Conservation (phyloP, 2,797 vertebrate genomes). For the Phaenicophaeus curvirostris region DNA sequence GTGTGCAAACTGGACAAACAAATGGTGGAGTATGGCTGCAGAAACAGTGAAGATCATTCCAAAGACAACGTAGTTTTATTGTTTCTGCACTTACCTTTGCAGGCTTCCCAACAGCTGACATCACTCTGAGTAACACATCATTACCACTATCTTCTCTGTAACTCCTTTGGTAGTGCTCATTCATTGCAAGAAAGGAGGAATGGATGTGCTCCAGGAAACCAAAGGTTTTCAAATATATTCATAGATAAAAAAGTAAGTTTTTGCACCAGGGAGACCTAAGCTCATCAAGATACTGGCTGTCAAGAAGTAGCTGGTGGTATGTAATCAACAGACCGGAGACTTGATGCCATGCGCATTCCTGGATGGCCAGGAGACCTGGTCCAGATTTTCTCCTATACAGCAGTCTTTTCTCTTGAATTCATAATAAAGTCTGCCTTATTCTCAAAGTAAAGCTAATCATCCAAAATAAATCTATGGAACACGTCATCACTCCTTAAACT, state of each 20-base stretch:
- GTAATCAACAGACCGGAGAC: neutral
- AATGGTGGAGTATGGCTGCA: neutral
- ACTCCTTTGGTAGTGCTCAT: neutral
- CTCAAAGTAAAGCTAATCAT: neutral
- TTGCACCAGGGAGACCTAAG: neutral
- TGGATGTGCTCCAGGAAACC: neutral
- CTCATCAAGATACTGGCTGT: neutral
- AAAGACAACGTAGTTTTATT: neutral
- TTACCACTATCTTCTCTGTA: neutral
- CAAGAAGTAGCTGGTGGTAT: neutral
- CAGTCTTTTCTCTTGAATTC: neutral
- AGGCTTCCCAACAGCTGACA: neutral
- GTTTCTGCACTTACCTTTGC: neutral
- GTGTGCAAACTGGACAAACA: neutral
- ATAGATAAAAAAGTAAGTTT: neutral
- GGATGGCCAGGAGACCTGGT: neutral
- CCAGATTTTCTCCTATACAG: neutral
- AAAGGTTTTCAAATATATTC: neutral
- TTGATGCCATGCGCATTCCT: accelerated
- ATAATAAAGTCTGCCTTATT: neutral
- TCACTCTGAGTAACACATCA: accelerated
- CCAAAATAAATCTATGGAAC: neutral
- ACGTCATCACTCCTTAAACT: neutral
- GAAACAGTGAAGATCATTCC: neutral
- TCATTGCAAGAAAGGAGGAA: neutral